Conservation (phyloP, 1,140 invertebrate genomes). For the Coboldia fuscipes region DNA sequence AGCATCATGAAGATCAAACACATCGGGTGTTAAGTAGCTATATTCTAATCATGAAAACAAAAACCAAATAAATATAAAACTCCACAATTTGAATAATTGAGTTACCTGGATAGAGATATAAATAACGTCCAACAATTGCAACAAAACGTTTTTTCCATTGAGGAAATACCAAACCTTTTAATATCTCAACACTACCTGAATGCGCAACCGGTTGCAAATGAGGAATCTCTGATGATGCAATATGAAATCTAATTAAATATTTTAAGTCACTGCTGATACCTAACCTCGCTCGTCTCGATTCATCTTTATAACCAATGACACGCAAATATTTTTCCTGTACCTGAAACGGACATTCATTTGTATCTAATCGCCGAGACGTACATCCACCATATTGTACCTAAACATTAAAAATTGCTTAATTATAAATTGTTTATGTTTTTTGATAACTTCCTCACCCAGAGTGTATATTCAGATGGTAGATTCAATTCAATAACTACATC, state of each 20-base stretch:
- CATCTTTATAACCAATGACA: constrained; percentile 31
- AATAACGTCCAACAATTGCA: constrained; percentile 32
- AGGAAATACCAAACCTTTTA: constrained; percentile 44
- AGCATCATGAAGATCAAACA: constrained; percentile 15
- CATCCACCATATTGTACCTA: constrained; percentile 33
- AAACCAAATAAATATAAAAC: not conserved
- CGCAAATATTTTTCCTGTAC: constrained; percentile 38
- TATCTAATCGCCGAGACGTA: constrained; percentile 27
- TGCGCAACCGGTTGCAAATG: constrained; percentile 23
- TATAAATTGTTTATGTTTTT: not conserved
- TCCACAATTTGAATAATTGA: constrained; percentile 1
- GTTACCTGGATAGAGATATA: constrained; percentile 34
- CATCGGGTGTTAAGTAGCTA: constrained; percentile 4
- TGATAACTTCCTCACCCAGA: constrained; percentile 21
- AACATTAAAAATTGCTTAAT: not conserved
- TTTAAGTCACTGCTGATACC: constrained; percentile 40
- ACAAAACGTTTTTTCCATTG: constrained; percentile 38
- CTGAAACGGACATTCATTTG: constrained; percentile 30
- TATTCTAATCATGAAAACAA: not conserved
- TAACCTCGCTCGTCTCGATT: constrained; percentile 29
- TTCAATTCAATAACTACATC: constrained; percentile 35
- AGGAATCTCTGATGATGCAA: constrained; percentile 26
- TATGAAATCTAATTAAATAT: constrained; percentile 33
- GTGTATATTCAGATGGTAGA: constrained; percentile 28
- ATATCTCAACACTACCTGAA: constrained; percentile 32